Base-by-base conservation (phyloP, 1,140 invertebrate genomes). In the Cydia fagiglandana region DNA sequence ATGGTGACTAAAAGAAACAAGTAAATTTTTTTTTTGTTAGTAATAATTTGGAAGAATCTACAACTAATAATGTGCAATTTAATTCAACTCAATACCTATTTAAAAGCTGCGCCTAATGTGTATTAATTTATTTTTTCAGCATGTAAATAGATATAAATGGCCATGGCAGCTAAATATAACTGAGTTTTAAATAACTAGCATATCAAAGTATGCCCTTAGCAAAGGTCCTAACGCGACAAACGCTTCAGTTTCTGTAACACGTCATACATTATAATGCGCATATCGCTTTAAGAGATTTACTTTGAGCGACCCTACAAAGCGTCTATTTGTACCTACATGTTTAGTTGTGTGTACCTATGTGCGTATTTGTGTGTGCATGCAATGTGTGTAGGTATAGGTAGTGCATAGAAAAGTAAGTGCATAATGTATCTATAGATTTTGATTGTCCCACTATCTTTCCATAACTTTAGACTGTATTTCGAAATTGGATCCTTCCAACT, bases 311-410 rank as follows among this genome's bases (percentile, higher is more conserved):
- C 45, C 15, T 47, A 47, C 45, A 47, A 61, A 24, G 56, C 50
- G 50, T 17, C 50, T 17, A 53, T n/a, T 15, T 17, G 47, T 53
- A 53, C 24, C 24, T 24, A 24, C 2, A 61, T 9, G 20, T 17
- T n/a, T 28, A 50, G 38, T 64, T 45, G 47, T 77, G 73, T 74
- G 56, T 75, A 30, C 2, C 2, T 30, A 56, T 75, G 73, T 74
- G 73, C 73, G 53, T 76, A 47, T 73, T 30, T 77, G 73, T 64
- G 53, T 79, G 75, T 81, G 56, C 78, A 73, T 79, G 73, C 13
- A 15, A 24, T 38, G 56, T 66, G 15, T 38, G 34, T n/a, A n/a
- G n/a, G n/a, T 41, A 38, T 15, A 24, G 24, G 24, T 24, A 38
- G 34, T 38, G 66, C 17, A 12, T 70, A 70, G 66, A 70, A 70